A percentile compares a stretch with the other conserved stretches of the same genome.
phyloP scores from a whole-genome alignment of 1,140 invertebrate species.

The Rhagoletis pomonella region DNA sequence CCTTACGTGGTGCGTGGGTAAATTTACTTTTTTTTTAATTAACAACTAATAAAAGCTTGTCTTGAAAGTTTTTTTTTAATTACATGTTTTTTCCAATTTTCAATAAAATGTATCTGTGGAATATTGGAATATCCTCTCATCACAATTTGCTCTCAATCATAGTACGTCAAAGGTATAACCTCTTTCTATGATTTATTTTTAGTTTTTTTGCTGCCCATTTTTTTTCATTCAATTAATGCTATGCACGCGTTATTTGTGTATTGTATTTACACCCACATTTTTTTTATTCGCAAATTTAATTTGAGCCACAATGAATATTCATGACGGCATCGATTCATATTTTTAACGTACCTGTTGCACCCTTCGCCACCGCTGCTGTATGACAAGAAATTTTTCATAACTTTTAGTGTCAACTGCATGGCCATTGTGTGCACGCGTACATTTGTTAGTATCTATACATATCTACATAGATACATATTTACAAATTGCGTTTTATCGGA shows the following conservation, averaged over 20 bases:
- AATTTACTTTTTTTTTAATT: no score
- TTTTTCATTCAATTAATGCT: not conserved
- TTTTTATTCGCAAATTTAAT: slow-evolving; percentile 2
- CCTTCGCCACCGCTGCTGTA: not conserved
- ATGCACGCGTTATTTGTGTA: not conserved
- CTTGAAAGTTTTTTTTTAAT: no score
- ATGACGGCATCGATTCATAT: slow-evolving; percentile 30
- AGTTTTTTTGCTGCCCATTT: not conserved
- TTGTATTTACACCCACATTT: not conserved
- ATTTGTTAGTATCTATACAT: not conserved
- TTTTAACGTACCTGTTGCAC: not conserved
- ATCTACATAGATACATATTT: not conserved
- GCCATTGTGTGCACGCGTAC: not conserved
- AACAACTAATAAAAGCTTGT: no score
- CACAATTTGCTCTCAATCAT: no score
- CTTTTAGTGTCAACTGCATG: not conserved
- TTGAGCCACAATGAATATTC: slow-evolving; percentile 36
- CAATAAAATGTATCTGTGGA: no score
- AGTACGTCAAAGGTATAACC: no score
- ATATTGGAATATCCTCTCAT: no score
- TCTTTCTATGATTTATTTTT: not conserved
- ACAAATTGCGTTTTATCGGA: slow-evolving; percentile 43
- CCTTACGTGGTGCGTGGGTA: no score
- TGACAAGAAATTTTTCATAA: not conserved
- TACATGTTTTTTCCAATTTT: no score